Evolutionary conservation across 1,140 invertebrate genomes (phyloP).

Genomic region (Bombus breviceps): DNA sequence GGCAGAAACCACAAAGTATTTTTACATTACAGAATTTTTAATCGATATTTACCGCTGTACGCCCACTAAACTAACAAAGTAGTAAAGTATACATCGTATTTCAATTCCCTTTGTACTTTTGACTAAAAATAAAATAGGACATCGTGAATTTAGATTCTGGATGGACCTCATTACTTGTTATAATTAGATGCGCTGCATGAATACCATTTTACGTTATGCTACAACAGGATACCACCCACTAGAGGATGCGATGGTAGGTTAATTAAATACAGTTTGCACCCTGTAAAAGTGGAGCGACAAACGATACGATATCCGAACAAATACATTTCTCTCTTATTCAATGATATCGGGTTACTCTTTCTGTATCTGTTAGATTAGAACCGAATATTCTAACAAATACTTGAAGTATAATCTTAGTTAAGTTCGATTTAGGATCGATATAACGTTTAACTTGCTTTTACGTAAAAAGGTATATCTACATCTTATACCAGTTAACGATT

Average conservation of each 20-base stretch:
- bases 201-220: not conserved
- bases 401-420: not conserved
- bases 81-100: too few relatives aligned
- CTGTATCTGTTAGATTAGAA: not conserved
- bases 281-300: not conserved
- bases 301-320: not conserved
- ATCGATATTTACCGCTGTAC: not conserved
- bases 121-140: not conserved
- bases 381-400: not conserved
- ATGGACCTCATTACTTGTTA: conserved; percentile 4
- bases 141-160: not conserved
- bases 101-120: not conserved
- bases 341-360: not conserved
- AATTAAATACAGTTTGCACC: conserved; percentile 13
- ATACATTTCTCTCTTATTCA: not conserved
- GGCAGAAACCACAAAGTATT: not conserved
- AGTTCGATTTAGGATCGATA: not conserved
- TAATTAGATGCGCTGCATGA: conserved; percentile 10
- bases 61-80: not conserved
- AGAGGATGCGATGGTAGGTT: not conserved
- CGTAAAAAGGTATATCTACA: not conserved
- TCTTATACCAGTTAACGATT: not conserved
- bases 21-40: not conserved
- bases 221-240: not conserved
- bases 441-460: not conserved